These are phyloP conservation scores for Panopea generosa DNA, from an alignment of 2,888 invertebrate species.

Conservation along the genomic window DNA sequence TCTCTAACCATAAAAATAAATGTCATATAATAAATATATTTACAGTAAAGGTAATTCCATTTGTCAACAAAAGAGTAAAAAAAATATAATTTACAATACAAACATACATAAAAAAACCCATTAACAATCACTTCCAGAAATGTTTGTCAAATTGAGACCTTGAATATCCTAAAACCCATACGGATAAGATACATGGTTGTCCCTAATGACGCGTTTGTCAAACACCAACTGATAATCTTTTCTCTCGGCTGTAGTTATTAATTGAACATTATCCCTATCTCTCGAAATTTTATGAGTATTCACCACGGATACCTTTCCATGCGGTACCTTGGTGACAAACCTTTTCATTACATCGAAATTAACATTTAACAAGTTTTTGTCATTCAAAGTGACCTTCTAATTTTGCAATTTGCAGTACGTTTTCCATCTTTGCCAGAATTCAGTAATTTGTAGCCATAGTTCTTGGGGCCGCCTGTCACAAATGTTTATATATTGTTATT, in stretches of 20 bases:
- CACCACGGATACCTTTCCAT: conserved; percentile 7
- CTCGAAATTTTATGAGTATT: conserved; percentile 25
- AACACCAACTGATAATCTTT: conserved; percentile 41
- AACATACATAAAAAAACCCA: too few relatives aligned
- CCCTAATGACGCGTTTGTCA: conserved; percentile 37
- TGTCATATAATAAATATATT: too few relatives aligned
- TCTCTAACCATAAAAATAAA: too few relatives aligned
- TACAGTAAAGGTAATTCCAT: too few relatives aligned
- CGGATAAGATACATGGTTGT: conserved; percentile 17
- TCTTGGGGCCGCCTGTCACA: conserved; percentile 82
- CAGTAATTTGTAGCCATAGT: conserved; percentile 72
- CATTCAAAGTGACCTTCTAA: conserved; percentile 22
- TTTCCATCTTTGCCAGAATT: conserved; percentile 33
- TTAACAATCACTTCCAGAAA: too few relatives aligned
- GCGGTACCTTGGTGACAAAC: conserved; percentile 4
- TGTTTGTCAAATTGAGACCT: too few relatives aligned
- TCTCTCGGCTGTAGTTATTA: conserved; percentile 9
- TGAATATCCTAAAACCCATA: conserved; percentile 20
- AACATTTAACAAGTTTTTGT: conserved; percentile 18
- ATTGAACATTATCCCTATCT: conserved; percentile 8
- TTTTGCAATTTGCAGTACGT: conserved; percentile 17
- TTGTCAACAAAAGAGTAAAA: too few relatives aligned
- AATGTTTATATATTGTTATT: conserved; percentile 64
- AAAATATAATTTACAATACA: too few relatives aligned
- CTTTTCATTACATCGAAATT: conserved; percentile 15